Evolutionary conservation across 2,888 invertebrate species (phyloP).

Genomic region (Dasypolia templi): DNA sequence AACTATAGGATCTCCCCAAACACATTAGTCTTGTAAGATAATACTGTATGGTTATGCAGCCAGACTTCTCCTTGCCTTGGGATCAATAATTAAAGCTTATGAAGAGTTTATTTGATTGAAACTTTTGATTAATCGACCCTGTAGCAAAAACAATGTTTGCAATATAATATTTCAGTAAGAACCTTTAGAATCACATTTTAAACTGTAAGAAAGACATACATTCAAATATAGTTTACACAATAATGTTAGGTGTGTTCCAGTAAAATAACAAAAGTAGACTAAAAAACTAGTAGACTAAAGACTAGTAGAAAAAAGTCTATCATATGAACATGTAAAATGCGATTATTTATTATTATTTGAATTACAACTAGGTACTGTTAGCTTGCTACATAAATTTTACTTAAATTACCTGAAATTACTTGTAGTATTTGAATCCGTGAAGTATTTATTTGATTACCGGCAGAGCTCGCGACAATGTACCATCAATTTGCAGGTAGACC

Average conservation of each 20-base stretch:
- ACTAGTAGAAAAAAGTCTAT: conserved; percentile 10
- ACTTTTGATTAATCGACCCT: conserved; percentile 8
- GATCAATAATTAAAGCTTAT: conserved; percentile 9
- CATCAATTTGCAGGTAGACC: conserved; percentile 64
- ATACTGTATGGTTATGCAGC: conserved; percentile 32
- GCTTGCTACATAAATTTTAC: conserved; percentile 13
- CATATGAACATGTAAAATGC: background rate
- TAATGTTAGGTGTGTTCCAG: conserved; percentile 19
- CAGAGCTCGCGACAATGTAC: conserved; percentile 60
- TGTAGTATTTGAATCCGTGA: conserved; percentile 33
- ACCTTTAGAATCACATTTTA: conserved; percentile 2
- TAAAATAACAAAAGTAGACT: conserved; percentile 11
- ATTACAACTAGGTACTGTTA: conserved; percentile 6
- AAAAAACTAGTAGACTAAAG: conserved; percentile 6
- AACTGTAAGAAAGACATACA: conserved; percentile 6
- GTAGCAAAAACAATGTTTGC: background rate
- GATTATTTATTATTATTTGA: conserved; percentile 13
- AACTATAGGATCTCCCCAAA: conserved; percentile 49
- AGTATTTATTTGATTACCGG: conserved; percentile 58
- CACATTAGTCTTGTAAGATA: conserved; percentile 51
- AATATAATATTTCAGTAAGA: background rate
- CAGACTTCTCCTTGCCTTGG: conserved; percentile 1
- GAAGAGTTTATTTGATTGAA: conserved; percentile 13
- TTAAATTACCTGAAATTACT: conserved; percentile 25
- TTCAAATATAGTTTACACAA: background rate